Evolutionary conservation across 2,113 vertebrate genomes (phyloP), one percentile per base, ranked within the genome.

Genomic region (Thoracochromis brauschi): DNA sequence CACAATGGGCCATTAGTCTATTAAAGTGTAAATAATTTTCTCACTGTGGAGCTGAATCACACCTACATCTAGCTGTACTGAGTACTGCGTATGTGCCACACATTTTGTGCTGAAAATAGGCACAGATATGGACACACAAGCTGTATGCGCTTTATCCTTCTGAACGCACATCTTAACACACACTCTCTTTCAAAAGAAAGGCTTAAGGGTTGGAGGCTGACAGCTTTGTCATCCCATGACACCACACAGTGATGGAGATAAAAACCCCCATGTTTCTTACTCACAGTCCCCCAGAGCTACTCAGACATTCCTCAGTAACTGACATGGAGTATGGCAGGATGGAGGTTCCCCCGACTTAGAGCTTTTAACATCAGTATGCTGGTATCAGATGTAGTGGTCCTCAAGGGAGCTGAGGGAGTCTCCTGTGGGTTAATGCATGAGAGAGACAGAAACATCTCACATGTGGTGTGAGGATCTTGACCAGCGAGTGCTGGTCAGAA

Each of bases 321-420:
- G 54, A 85, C 82, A 87, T 45, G 35, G 40, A 86, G 51, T 65
- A 82, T 73, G 78, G 33, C 75, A 83, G 60, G 85, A 89, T 35
- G 4, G n/a, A 78, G 42, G 9, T 51, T 21, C 53, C 55, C 53
- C 12, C 14, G 16, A 33, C 45, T 80, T 54, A 31, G 71, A 83
- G 83, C 85, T 57, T 91, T 94, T 87, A 88, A 88, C 75, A 82
- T 89, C 85, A 89, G 80, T 83, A 9, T 55, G 82, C 31, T 80
- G 57, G 54, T 85, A 85, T 90, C 88, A 81, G 79, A 81, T 83
- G 47, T 60, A 40, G 24, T 63, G 24, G n/a, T 88, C 75, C 89
- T 87, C 84, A 4, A 29, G 91, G 88, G 85, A 91, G 47, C 5
- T 3, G 10, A 51, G 80, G 54, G n/a, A 83, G 40, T 68, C 82